Conservation (phyloP, 2,888 invertebrate genomes). For the Heliconius ismenius region DNA sequence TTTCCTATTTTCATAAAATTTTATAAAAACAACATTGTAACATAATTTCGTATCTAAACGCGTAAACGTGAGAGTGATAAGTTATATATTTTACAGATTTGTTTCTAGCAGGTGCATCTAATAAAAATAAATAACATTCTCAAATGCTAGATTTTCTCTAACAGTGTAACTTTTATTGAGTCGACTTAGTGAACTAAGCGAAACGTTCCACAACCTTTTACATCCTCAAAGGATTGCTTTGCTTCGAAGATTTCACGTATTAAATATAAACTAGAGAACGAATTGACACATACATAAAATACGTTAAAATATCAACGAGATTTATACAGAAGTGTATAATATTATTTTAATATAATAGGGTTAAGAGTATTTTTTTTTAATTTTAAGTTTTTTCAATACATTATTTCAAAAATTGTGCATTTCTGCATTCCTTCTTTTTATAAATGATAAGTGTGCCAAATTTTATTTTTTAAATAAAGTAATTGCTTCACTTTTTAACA, state of each 20-base stretch:
- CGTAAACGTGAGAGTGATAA: not conserved
- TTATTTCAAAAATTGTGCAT: no score
- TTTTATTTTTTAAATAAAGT: not conserved
- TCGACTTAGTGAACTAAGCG: slow-evolving; percentile 36
- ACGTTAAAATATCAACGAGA: no score
- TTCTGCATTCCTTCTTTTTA: not conserved
- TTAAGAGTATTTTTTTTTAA: no score
- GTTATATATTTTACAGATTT: not conserved
- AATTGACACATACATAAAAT: no score
- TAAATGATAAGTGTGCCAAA: not conserved
- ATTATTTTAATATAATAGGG: not conserved
- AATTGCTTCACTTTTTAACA: not conserved
- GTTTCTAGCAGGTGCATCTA: not conserved
- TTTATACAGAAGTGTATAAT: not conserved
- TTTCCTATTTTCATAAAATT: not conserved
- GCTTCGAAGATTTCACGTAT: slow-evolving; percentile 28
- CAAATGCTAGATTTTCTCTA: slow-evolving; percentile 32
- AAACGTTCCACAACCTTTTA: slow-evolving; percentile 37
- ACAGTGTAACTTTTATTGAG: slow-evolving; percentile 38
- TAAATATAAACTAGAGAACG: slow-evolving; percentile 16
- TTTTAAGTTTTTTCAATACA: no score
- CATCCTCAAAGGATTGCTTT: slow-evolving; percentile 37
- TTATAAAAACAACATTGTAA: not conserved
- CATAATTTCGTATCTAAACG: not conserved
- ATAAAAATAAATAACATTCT: slow-evolving; percentile 28